phyloP scores from a whole-genome alignment of 2,888 invertebrate species.

The Emmelina monodactyla region DNA sequence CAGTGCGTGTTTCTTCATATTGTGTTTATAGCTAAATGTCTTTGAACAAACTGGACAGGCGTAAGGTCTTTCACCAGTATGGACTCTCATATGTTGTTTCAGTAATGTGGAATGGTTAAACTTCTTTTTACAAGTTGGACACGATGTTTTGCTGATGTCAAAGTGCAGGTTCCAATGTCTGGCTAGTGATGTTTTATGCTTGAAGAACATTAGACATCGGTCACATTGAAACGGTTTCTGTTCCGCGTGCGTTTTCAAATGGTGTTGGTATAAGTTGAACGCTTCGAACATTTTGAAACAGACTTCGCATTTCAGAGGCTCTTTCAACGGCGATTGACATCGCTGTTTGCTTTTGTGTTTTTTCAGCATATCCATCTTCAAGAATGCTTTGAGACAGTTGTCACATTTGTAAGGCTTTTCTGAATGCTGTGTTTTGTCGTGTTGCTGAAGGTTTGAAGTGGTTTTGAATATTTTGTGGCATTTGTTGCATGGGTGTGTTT shows the following conservation, averaged over 20 bases:
- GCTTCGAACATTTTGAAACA: slow-evolving; percentile 23
- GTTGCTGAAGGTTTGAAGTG: slow-evolving; percentile 26
- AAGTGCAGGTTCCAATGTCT: slow-evolving; percentile 22
- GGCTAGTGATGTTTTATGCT: slow-evolving; percentile 23
- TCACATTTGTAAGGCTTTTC: slow-evolving; percentile 23
- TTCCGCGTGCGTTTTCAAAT: slow-evolving; percentile 19
- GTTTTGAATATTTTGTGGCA: slow-evolving; percentile 29
- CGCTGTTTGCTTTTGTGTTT: slow-evolving; percentile 18
- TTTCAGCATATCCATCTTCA: slow-evolving; percentile 9
- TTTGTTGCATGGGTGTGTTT: slow-evolving; percentile 17
- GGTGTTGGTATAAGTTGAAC: slow-evolving; percentile 21
- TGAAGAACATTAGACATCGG: slow-evolving; percentile 21
- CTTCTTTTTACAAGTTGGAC: slow-evolving; percentile 24
- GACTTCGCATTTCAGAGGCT: slow-evolving; percentile 18
- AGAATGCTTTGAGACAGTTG: slow-evolving; percentile 19
- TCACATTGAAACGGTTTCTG: slow-evolving; percentile 21
- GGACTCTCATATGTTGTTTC: slow-evolving; percentile 27
- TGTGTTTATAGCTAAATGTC: slow-evolving; percentile 36
- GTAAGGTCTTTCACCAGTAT: slow-evolving; percentile 30
- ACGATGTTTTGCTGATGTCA: slow-evolving; percentile 19
- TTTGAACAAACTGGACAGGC: slow-evolving; percentile 30
- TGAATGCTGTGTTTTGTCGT: slow-evolving; percentile 23
- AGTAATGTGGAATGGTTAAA: slow-evolving; percentile 24
- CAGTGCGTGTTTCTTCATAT: slow-evolving; percentile 33
- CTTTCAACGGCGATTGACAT: slow-evolving; percentile 13